Conservation (phyloP, 2,797 vertebrate genomes). For the Anabas testudineus region DNA sequence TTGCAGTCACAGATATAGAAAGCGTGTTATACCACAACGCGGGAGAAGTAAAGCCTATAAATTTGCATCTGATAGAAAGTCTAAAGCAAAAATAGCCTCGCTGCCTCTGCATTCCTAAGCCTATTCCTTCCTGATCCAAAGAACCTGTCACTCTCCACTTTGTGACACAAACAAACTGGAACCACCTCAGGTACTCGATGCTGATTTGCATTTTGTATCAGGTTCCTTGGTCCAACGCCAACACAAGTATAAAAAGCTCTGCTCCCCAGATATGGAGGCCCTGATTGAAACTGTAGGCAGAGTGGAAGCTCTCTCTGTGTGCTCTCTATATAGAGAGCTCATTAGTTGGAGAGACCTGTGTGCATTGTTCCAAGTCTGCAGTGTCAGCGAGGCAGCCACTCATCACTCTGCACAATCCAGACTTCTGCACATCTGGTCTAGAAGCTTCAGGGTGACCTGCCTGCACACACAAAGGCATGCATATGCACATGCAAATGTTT, state of each 20-base stretch:
- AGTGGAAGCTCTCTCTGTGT: constrained; percentile 59
- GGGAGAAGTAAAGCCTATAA: constrained; percentile 12
- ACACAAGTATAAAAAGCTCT: constrained; percentile 66
- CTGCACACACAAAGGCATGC: constrained; percentile 36
- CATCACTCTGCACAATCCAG: constrained; percentile 76
- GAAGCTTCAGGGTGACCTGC: constrained; percentile 81
- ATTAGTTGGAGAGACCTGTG: constrained; percentile 83
- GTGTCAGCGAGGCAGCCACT: constrained; percentile 81
- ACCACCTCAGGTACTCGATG: constrained; percentile 71
- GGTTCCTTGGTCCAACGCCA: constrained; percentile 76
- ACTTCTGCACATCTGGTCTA: constrained; percentile 81
- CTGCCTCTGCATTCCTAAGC: constrained; percentile 57
- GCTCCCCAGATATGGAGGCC: constrained; percentile 73
- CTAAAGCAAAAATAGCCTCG: constrained; percentile 60
- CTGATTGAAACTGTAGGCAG: constrained; percentile 78
- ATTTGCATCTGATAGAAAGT: constrained; percentile 47
- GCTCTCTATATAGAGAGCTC: constrained; percentile 78
- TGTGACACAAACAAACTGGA: constrained; percentile 77
- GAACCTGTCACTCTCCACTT: constrained; percentile 71
- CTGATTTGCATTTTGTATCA: constrained; percentile 81
- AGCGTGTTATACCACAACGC: constrained; percentile 35
- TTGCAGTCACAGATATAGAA: constrained; percentile 35
- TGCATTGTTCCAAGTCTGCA: constrained; percentile 83
- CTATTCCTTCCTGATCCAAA: constrained; percentile 59
- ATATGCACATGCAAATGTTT: constrained; percentile 57